Evolutionary conservation across 2,113 vertebrate genomes (phyloP).

Genomic region (Bubo blakistoni): DNA sequence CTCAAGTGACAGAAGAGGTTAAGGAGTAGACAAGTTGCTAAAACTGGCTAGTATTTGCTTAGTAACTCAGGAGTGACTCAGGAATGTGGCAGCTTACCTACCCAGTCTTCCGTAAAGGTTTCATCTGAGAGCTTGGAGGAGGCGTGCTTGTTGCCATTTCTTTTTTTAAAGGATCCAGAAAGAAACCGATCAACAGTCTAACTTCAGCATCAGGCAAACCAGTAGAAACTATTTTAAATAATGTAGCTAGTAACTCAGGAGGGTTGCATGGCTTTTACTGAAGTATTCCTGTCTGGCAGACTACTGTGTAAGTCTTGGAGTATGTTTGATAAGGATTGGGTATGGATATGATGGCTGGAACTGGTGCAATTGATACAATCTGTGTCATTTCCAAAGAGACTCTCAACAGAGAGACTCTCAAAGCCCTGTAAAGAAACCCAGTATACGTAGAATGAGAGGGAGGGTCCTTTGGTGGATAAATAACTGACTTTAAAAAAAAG

Average conservation of each 20-base stretch:
- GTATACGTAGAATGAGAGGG: neutral
- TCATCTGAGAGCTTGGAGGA: neutral
- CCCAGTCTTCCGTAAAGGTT: neutral
- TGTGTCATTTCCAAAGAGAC: neutral
- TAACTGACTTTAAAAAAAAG: neutral
- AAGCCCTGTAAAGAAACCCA: neutral
- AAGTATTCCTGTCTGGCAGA: neutral
- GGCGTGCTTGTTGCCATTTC: neutral
- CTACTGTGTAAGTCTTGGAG: neutral
- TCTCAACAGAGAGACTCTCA: neutral
- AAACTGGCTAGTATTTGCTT: neutral
- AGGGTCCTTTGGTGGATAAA: neutral
- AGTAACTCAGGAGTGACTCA: neutral
- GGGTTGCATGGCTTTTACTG: neutral
- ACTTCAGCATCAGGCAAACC: neutral
- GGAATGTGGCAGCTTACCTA: neutral
- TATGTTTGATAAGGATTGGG: neutral
- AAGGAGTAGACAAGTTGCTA: neutral
- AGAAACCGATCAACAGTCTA: neutral
- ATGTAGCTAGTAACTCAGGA: neutral
- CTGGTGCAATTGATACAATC: neutral
- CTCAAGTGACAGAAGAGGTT: neutral
- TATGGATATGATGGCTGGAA: neutral
- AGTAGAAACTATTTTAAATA: neutral
- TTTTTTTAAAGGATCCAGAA: neutral